phyloP scores from a whole-genome alignment of 2,113 vertebrate genomes.

The Hippoglossus stenolepis region DNA sequence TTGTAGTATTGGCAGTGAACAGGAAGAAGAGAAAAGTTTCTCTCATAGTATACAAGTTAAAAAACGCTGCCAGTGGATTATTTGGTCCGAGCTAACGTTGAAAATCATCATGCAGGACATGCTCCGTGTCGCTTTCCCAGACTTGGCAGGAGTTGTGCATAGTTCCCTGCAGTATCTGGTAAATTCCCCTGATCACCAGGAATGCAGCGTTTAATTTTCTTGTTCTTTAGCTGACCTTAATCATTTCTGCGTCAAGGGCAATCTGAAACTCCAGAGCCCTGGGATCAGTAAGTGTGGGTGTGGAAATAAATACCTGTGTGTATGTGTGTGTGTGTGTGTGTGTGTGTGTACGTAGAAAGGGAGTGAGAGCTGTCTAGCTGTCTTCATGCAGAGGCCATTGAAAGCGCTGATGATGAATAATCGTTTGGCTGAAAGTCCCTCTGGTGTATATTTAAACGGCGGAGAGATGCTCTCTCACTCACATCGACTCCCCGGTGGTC shows the following conservation, averaged over 20 bases:
- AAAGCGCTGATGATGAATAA: slow-evolving; percentile 67
- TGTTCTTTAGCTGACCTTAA: slow-evolving; percentile 61
- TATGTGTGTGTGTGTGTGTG: slow-evolving; percentile 17
- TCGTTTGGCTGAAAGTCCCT: slow-evolving; percentile 50
- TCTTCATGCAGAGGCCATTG: slow-evolving; percentile 50
- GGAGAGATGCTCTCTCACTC: slow-evolving; percentile 57
- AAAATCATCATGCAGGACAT: slow-evolving; percentile 35
- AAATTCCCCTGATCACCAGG: slow-evolving; percentile 53
- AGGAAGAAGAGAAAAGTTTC: not conserved
- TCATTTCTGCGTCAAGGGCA: slow-evolving; percentile 49
- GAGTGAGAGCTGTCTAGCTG: slow-evolving; percentile 47
- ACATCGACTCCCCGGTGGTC: slow-evolving; percentile 59
- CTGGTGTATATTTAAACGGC: slow-evolving; percentile 64
- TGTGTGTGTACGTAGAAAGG: slow-evolving; percentile 4
- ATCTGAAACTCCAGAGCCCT: slow-evolving; percentile 42
- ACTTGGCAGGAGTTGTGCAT: slow-evolving; percentile 39
- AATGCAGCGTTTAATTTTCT: slow-evolving; percentile 60
- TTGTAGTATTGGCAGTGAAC: not conserved
- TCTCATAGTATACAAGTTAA: not conserved
- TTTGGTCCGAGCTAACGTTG: not conserved
- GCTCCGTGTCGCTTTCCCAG: slow-evolving; percentile 35
- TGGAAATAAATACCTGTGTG: slow-evolving; percentile 52
- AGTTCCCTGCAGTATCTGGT: slow-evolving; percentile 36
- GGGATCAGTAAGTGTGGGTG: slow-evolving; percentile 29
- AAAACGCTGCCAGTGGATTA: not conserved